These are phyloP conservation scores for Papilio demoleus DNA, from an alignment of 2,888 invertebrate genomes.

Conservation along the genomic window DNA sequence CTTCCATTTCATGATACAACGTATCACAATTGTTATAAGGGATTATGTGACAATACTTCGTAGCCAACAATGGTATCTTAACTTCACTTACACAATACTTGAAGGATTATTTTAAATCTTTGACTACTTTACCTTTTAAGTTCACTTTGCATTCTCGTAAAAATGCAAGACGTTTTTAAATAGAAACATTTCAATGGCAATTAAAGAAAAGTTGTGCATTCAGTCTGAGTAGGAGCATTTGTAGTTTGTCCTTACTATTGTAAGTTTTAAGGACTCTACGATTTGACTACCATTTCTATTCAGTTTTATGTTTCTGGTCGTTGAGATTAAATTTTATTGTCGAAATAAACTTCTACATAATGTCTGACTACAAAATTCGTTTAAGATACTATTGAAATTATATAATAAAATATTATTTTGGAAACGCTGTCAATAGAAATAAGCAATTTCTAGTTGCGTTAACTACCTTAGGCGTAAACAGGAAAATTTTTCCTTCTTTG, in stretches of 20 bases:
- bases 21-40: too few relatives aligned
- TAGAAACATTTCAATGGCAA: slow-evolving; percentile 13
- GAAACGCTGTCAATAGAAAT: neutral
- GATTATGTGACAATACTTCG: too few relatives aligned
- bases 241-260: slow-evolving; percentile 15
- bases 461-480: too few relatives aligned
- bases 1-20: too few relatives aligned
- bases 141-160: neutral
- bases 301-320: slow-evolving; percentile 7
- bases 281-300: slow-evolving; percentile 11
- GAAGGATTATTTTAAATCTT: too few relatives aligned
- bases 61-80: too few relatives aligned
- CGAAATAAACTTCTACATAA: neutral
- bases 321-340: slow-evolving; percentile 5
- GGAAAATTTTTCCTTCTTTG: too few relatives aligned
- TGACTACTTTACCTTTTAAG: too few relatives aligned
- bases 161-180: slow-evolving; percentile 13
- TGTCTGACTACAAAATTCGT: neutral
- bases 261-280: slow-evolving; percentile 3
- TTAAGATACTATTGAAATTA: neutral
- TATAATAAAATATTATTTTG: neutral
- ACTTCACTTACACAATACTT: too few relatives aligned
- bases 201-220: slow-evolving; percentile 17
- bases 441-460: too few relatives aligned
- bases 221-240: slow-evolving; percentile 9